Percentiles rank a stretch among this genome's conserved stretches.
Evolutionary conservation across 1,140 invertebrate species (phyloP).

Genomic region (Habropoda laboriosa): DNA sequence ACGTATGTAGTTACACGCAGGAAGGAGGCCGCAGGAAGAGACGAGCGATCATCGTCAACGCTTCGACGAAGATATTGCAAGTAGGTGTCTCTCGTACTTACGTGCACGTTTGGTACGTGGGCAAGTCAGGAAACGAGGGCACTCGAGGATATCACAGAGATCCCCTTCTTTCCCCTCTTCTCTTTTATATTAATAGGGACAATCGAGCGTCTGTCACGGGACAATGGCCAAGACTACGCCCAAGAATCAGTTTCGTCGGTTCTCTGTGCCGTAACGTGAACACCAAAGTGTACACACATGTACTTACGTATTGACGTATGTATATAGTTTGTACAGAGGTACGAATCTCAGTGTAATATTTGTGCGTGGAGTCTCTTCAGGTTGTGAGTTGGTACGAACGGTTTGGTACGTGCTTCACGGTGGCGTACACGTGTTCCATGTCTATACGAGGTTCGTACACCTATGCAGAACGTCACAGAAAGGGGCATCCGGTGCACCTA

Average conservation of each 20-base stretch:
- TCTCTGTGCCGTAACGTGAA: constrained; percentile 24
- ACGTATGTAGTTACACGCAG: constrained; percentile 50
- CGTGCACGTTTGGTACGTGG: constrained; percentile 56
- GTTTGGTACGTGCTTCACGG: constrained; percentile 60
- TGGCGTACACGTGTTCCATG: constrained; percentile 55
- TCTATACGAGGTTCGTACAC: constrained; percentile 41
- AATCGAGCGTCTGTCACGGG: constrained; percentile 74
- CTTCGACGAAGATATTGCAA: constrained; percentile 50
- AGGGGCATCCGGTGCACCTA: constrained; percentile 67
- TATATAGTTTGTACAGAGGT: too few relatives aligned
- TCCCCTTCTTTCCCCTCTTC: constrained; percentile 16
- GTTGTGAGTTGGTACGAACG: constrained; percentile 41
- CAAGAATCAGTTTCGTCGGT: constrained; percentile 56
- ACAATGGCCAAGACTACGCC: constrained; percentile 71
- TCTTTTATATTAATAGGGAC: constrained; percentile 75
- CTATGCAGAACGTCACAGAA: constrained; percentile 39
- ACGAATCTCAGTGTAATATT: too few relatives aligned
- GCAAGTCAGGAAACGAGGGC: constrained; percentile 78
- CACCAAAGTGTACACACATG: neutral
- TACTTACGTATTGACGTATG: neutral
- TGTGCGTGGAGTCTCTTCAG: constrained; percentile 18
- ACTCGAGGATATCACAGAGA: constrained; percentile 72
- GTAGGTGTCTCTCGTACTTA: constrained; percentile 39
- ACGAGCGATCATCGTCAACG: constrained; percentile 51
- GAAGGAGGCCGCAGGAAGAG: constrained; percentile 63